These are phyloP conservation scores for Drosophila nebulosa DNA, from an alignment of 1,140 invertebrate genomes.

Conservation along the genomic window DNA sequence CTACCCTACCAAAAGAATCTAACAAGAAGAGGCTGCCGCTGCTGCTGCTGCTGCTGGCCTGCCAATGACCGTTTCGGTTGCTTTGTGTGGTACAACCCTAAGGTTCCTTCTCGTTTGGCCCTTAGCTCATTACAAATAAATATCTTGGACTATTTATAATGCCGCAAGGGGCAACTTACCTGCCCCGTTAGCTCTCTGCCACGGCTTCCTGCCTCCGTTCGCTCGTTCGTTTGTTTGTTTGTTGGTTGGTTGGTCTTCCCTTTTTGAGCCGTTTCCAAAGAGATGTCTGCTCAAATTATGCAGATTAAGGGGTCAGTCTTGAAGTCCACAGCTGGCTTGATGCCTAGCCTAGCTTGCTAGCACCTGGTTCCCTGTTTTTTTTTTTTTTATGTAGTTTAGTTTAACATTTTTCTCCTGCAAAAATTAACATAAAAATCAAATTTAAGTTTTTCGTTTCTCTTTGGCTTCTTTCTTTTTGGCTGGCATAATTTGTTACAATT, in stretches of 20 bases:
- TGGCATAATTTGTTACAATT: conserved; percentile 58
- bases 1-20: conserved; percentile 57
- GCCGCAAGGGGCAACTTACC: conserved; percentile 35
- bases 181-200: background rate
- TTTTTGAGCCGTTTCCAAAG: background rate
- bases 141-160: conserved; percentile 75
- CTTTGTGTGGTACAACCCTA: conserved; percentile 8
- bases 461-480: background rate
- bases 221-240: background rate
- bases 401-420: conserved; percentile 20
- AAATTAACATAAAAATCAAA: conserved; percentile 71
- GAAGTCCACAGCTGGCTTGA: conserved; percentile 18
- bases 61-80: conserved; percentile 35
- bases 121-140: conserved; percentile 70
- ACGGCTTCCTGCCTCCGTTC: background rate
- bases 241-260: conserved; percentile 5
- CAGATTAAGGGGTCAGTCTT: conserved; percentile 71
- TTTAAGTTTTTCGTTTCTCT: conserved; percentile 56
- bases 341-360: conserved; percentile 6
- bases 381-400: conserved; percentile 22
- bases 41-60: background rate
- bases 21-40: background rate
- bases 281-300: conserved; percentile 63
- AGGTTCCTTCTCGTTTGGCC: conserved; percentile 13
- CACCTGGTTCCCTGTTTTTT: conserved; percentile 43